Base-by-base conservation (phyloP, 2,113 vertebrate genomes). In the Onychostoma macrolepis region DNA sequence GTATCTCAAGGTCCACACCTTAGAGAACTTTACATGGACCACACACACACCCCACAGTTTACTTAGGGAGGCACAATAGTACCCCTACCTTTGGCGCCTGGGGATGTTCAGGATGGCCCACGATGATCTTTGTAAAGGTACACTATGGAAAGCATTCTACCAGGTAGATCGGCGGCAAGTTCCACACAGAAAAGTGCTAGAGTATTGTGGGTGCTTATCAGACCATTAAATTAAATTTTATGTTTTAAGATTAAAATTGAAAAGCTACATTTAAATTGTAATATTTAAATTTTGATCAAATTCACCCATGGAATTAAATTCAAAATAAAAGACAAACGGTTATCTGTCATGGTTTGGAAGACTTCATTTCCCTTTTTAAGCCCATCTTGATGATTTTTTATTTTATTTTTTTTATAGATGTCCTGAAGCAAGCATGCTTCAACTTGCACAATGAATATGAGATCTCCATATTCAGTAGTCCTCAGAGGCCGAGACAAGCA, bases 401-500 rank as follows among this genome's bases (percentile, higher is more conserved):
- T n/a, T 3, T 10, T 4, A 38, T 78, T 24, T 48, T 43, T 33
- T n/a, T n/a, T n/a, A n/a, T 30, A 26, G 28, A 41, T 11, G 11
- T 69, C 8, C 61, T 43, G 38, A 63, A 30, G 13, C 15, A 1
- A 48, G 63, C 84, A 24, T 69, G 84, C 71, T 82, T 48, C 4
- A 65, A 81, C 87, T 85, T 75, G 83, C 53, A 24, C 38, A 11
- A 38, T 67, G 83, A 82, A 77, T 74, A 30, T 74, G 83, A 80
- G 67, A 48, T 26, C 11, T 84, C 65, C 72, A 26, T 50, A 61
- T 41, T 61, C 7, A 13, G 71, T 19, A 84, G 72, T 78, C 15
- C 12, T 26, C 38, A 17, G 24, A 69, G 75, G 48, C 28, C 4
- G 26, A 84, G 38, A 50, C 26, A 48, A n/a, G 33, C 21, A 36